Evolutionary conservation across 2,113 vertebrate genomes (phyloP).

Genomic region (Epinephelus lanceolatus): DNA sequence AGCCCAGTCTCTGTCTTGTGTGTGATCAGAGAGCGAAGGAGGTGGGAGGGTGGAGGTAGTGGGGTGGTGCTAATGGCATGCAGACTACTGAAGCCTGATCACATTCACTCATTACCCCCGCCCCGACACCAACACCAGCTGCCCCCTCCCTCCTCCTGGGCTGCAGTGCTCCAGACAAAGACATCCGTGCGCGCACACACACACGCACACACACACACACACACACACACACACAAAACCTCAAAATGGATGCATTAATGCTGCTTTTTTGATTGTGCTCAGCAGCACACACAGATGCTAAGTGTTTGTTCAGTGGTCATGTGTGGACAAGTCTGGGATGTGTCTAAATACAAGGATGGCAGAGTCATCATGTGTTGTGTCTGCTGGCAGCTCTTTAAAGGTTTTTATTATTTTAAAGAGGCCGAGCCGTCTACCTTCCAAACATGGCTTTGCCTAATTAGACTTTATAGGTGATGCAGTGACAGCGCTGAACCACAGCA

Average conservation of each 20-base stretch:
- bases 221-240: conserved; percentile 34
- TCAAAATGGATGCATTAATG: conserved; percentile 67
- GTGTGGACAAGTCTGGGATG: not conserved
- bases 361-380: not conserved
- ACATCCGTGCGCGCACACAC: conserved; percentile 22
- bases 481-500: not conserved
- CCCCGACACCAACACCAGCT: conserved; percentile 36
- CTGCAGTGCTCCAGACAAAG: conserved; percentile 75
- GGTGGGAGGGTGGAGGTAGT: conserved; percentile 27
- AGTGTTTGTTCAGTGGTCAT: conserved; percentile 2
- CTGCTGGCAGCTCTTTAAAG: not conserved
- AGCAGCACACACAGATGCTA: not conserved
- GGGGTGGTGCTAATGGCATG: conserved; percentile 63
- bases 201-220: conserved; percentile 33
- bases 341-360: not conserved
- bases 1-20: conserved; percentile 33
- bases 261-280: not conserved
- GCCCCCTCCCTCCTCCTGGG: conserved; percentile 33
- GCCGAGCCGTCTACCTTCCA: not conserved
- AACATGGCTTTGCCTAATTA: not conserved
- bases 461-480: not conserved
- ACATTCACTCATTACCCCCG: conserved; percentile 65
- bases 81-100: conserved; percentile 69
- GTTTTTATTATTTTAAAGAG: not conserved
- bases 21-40: conserved; percentile 41